These are phyloP conservation scores for Clarias gariepinus DNA, from an alignment of 2,113 vertebrate genomes.

Conservation along the genomic window DNA sequence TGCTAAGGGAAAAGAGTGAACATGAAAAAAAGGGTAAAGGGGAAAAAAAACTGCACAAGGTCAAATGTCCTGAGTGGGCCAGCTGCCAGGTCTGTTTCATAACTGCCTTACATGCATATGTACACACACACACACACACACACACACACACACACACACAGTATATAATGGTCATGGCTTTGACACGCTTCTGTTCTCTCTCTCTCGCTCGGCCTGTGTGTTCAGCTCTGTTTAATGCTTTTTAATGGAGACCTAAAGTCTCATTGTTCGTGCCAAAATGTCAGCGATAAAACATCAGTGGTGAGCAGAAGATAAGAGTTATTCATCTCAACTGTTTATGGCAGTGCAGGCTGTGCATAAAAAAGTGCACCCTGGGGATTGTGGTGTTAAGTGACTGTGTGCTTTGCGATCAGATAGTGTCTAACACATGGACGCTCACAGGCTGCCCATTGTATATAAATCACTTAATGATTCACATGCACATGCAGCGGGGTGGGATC, in stretches of 20 bases:
- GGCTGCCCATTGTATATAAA: constrained; percentile 55
- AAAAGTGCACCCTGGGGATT: neutral
- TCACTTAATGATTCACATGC: neutral
- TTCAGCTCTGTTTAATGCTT: neutral
- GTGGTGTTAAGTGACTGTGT: constrained; percentile 32
- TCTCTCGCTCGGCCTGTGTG: neutral
- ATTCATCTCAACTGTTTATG: constrained; percentile 28
- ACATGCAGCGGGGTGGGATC: neutral
- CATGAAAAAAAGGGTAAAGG: constrained; percentile 74
- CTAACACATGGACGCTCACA: constrained; percentile 45
- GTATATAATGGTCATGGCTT: constrained; percentile 30
- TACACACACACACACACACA: constrained; percentile 33
- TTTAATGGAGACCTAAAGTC: neutral
- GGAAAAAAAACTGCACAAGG: constrained; percentile 65
- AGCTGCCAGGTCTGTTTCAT: constrained; percentile 77
- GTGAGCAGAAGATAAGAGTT: constrained; percentile 8
- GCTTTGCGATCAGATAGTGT: constrained; percentile 40
- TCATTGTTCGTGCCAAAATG: constrained; percentile 1
- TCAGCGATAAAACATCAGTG: neutral
- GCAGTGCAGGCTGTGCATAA: constrained; percentile 27
- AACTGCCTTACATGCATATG: constrained; percentile 60
- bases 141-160: constrained; percentile 20
- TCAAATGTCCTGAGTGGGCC: constrained; percentile 76
- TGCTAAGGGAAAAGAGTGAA: constrained; percentile 75
- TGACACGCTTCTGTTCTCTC: neutral